Evolutionary conservation across 1,140 invertebrate genomes (phyloP), one percentile per base, ranked within the genome.

Genomic region (Euura saliciscinereae): DNA sequence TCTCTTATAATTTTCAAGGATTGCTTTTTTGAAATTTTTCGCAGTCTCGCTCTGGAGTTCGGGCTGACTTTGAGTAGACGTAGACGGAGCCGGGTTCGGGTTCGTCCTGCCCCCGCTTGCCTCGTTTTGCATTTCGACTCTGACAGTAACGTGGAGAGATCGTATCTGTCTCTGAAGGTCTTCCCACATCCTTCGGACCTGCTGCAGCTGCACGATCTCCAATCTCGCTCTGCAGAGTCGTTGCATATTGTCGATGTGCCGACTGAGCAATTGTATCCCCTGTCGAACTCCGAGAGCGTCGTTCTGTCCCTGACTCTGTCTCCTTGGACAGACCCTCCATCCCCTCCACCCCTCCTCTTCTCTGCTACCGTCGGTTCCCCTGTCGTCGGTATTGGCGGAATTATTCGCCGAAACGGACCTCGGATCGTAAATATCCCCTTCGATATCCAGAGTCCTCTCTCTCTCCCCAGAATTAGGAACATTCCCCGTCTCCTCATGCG

Each of bases 111-210:
- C 43, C 66, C 72, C 28, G 64, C 13, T 66, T 42, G 45, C 44
- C 28, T 74, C 72, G 65, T 70, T 66, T 28, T 70, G 68, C 81
- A 85, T 75, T 79, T 85, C 76, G 75, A 85, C 71, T 74, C 86
- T 44, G 75, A 89, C 80, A 80, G 87, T 80, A 76, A 86, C 79
- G 13, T 90, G 89, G 44, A 92, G 80, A 68, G 85, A 83, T 51
- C 89, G 78, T 71, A 93, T 89, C 70, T 91, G 89, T 69, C 89
- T 79, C 65, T 91, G 89, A 46, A 93, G 83, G 78, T 91, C 90
- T 71, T 90, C 89, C 86, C 92, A 90, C 88, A 93, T 90, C 71
- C 84, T 86, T 6, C 91, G 88, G 44, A 93, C 88, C 76, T 91
- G 88, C 74, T 90, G 89, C 71, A 93, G 82, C 59, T 91, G 89